Evolutionary conservation across 2,113 vertebrate genomes (phyloP), one percentile per base, ranked within the genome.

Genomic region (Scolopax mira): DNA sequence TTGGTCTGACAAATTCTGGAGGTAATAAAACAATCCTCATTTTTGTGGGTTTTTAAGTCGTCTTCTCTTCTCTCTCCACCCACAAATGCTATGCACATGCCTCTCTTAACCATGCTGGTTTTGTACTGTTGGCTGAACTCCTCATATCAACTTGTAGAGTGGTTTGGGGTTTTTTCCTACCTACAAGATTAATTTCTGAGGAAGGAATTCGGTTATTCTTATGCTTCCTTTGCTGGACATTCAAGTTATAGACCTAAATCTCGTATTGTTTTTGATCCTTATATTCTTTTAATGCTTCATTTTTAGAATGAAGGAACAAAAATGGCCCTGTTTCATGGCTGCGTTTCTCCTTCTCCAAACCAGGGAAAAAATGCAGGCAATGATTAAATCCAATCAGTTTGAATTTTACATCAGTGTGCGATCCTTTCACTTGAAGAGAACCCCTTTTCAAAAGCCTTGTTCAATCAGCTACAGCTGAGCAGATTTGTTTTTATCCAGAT

Each of bases 1-100:
- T 95, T 96, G 91, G 85, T 80, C 75, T 95, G 71, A 89, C 71
- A 93, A 91, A 88, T 96, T 88, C 67, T 96, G 89, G 85, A 94
- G 93, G 85, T 90, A 96, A 89, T 96, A 91, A 93, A 92, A 44
- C 74, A 88, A 7, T 89, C 48, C 25, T 96, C n/a, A 84, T 95
- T 96, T 89, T 89, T 96, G 81, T 93, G 84, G 74, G 13, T 82
- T 96, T 91, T 89, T 54, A 82, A 79, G 84, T 84, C 1, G 0
- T 85, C 58, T 94, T 93, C 74, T 58, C 41, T 92, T 92, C 28
- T 88, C 51, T 64, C 51, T 96, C 80, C 57, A 78, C 84, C 65
- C 84, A 52, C 52, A 71, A 94, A 92, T 86, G 69, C 89, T 69
- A 86, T 33, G 64, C 86, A 77, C 35, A 89, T 93, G 78, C 79